Evolutionary conservation across 2,113 vertebrate genomes (phyloP), one percentile per base, ranked within the genome.

Genomic region (Brachypodius melanocephalos): DNA sequence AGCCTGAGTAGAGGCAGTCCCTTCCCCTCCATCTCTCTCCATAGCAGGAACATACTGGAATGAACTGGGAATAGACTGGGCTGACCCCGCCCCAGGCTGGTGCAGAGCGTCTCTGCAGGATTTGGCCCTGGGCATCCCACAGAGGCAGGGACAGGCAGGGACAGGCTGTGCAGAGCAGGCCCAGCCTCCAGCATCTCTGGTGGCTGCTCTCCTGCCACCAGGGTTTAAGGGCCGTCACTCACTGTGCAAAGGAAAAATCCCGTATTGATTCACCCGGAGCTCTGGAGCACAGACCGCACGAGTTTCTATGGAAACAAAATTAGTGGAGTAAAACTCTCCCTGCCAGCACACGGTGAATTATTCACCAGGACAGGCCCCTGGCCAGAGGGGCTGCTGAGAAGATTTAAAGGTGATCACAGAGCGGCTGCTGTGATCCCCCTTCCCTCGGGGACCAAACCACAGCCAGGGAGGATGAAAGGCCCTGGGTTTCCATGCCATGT

Each of bases 271-370:
- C 28, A 68, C 97, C 97, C 28, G 11, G 52, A 95, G 98, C 97
- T 93, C 95, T 5, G 85, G 94, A 96, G 94, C 96, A 96, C 93
- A 97, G 94, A 93, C 94, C 51, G 19, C 85, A 48, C 31, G 85
- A 91, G 98, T 98, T 98, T 96, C 98, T 97, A 98, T 98, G 97
- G 98, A 97, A 97, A 98, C 89, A 14, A 54, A 95, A 97, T 79
- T 52, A 94, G 93, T 36, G 11, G 66, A 97, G 97, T 87, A 82
- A 97, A 96, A 89, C 94, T 96, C 96, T 93, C 90, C 55, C 94
- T 91, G 90, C 81, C 71, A 7, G 88, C 71, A 83, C 79, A 58
- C 10, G 5, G 45, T 97, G 97, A 98, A 97, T 80, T 95, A 98
- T 98, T 91, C 61, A 90, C 96, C 78, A 34, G 96, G 96, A 95